Percentiles rank a stretch among this genome's conserved stretches.
phyloP scores from a whole-genome alignment of 2,888 invertebrate species.

The Nemapogon koenigi region DNA sequence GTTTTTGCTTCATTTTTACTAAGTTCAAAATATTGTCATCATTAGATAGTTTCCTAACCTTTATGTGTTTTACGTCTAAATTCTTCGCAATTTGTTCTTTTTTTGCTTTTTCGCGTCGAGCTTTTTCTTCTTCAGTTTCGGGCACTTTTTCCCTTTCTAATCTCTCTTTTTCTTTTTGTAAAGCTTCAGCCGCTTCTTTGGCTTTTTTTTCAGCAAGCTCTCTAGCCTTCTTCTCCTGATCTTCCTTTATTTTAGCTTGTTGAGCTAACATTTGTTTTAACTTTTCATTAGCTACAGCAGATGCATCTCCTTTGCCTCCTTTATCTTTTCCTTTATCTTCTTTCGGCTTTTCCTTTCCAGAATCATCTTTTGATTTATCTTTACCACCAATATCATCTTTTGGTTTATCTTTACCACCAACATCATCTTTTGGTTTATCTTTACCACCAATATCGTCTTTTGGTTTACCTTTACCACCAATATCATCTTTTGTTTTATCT shows the following conservation, averaged over 20 bases:
- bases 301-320: constrained; percentile 9
- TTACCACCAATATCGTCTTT: constrained; percentile 11
- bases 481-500: constrained; percentile 10
- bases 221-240: constrained; percentile 15
- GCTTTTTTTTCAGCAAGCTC: constrained; percentile 15
- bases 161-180: constrained; percentile 11
- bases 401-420: constrained; percentile 10
- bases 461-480: constrained; percentile 3
- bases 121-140: constrained; percentile 12
- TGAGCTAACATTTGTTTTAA: constrained; percentile 8
- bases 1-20: constrained; percentile 24
- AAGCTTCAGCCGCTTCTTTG: constrained; percentile 11
- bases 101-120: constrained; percentile 10
- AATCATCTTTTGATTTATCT: constrained; percentile 9
- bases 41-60: constrained; percentile 20
- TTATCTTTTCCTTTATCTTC: too few species aligned
- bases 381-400: constrained; percentile 14
- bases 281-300: too few species aligned
- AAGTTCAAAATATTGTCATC: constrained; percentile 25
- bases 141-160: constrained; percentile 14
- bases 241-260: constrained; percentile 13
- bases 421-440: constrained; percentile 12
- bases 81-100: constrained; percentile 8
- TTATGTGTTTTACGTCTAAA: constrained; percentile 22
- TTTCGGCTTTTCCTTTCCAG: constrained; percentile 11